Conservation (phyloP, 2,888 invertebrate species). For the Pollenia griseotomentosa region DNA sequence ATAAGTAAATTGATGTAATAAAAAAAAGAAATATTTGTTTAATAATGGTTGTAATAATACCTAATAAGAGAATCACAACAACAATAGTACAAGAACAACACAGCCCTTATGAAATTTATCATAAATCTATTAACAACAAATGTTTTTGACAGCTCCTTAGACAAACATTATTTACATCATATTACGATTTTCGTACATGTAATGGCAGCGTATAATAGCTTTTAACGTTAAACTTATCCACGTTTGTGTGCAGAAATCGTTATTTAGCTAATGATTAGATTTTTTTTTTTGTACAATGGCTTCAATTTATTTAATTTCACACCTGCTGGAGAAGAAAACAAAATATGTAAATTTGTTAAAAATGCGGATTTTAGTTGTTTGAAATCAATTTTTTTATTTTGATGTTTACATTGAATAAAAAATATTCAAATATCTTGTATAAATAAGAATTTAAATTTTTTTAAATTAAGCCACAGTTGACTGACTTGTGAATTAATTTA, state of each 20-base stretch:
- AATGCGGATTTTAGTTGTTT: neutral
- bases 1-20: neutral
- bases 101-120: neutral
- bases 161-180: neutral
- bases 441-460: too few relatives aligned
- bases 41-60: neutral
- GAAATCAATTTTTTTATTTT: neutral
- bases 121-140: neutral
- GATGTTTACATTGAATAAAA: too few relatives aligned
- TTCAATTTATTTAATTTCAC: neutral
- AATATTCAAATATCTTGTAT: too few relatives aligned
- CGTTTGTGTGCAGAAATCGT: too few relatives aligned
- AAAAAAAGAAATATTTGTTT: neutral
- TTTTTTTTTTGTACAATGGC: neutral
- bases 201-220: too few relatives aligned
- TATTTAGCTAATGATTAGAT: slow-evolving; percentile 4
- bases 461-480: too few relatives aligned
- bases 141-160: neutral
- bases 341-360: neutral
- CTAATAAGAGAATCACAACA: neutral
- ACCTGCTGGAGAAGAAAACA: neutral
- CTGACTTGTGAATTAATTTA: neutral
- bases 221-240: neutral
- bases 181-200: neutral
- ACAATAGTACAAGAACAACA: neutral